Evolutionary conservation across 2,113 vertebrate species (phyloP).

Genomic region (Percopsis transmontana): DNA sequence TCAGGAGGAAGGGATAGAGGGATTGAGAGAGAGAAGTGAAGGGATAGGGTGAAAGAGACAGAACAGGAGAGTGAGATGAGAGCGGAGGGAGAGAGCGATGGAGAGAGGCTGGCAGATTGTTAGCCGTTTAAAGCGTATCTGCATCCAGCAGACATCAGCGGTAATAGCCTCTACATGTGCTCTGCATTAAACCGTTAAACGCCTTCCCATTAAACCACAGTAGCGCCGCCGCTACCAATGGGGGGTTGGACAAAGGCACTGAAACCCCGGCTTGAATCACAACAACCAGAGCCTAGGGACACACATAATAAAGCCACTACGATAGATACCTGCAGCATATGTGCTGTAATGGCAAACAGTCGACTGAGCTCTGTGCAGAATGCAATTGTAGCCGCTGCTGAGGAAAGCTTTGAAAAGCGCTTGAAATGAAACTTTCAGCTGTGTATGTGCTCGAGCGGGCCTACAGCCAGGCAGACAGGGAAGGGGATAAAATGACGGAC

Average conservation of each 20-base stretch:
- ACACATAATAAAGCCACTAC: slow-evolving; percentile 51
- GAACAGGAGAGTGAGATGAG: slow-evolving; percentile 19
- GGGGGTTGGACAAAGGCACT: slow-evolving; percentile 55
- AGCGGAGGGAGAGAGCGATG: slow-evolving; percentile 22
- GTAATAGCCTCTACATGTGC: slow-evolving; percentile 65
- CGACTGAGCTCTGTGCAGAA: slow-evolving; percentile 24
- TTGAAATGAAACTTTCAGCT: too few relatives aligned
- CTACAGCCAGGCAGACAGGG: neutral
- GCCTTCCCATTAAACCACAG: slow-evolving; percentile 61
- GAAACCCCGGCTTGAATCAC: slow-evolving; percentile 28
- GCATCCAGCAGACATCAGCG: slow-evolving; percentile 65
- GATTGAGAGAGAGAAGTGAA: slow-evolving; percentile 42
- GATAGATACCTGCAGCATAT: slow-evolving; percentile 47
- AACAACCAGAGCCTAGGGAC: slow-evolving; percentile 56
- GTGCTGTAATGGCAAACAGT: slow-evolving; percentile 45
- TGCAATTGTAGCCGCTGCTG: slow-evolving; percentile 23
- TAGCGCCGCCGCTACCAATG: slow-evolving; percentile 27
- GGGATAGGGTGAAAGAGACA: neutral
- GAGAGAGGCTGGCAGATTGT: slow-evolving; percentile 32
- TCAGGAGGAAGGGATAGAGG: slow-evolving; percentile 1
- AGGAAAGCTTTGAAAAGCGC: neutral
- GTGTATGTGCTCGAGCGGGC: too few relatives aligned
- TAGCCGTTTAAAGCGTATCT: slow-evolving; percentile 64
- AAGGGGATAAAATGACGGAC: neutral
- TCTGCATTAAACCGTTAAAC: slow-evolving; percentile 65